Evolutionary conservation across 2,888 invertebrate genomes (phyloP), one percentile per base, ranked within the genome.

Genomic region (Ichneumoninae sp.): DNA sequence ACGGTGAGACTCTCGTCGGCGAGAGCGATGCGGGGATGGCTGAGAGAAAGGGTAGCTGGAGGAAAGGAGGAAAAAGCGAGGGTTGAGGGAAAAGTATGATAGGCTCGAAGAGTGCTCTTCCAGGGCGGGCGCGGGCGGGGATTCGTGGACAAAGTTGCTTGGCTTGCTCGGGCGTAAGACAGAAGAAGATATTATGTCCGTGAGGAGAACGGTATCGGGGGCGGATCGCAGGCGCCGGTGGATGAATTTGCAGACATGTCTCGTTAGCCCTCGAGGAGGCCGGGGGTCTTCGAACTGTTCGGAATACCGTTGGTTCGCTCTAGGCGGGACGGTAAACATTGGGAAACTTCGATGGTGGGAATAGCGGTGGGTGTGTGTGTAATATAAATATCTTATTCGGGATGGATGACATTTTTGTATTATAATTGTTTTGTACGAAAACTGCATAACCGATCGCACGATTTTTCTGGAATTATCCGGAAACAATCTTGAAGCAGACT

Each of bases 211-310:
- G 13, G 4, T 10, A 57, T 57, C 10, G 57, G 26, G 60, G 57
- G 13, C 10, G 22, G 16, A 44, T 22, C 19, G 70, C 8, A 30
- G 62, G 36, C 33, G 50, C 10, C 30, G 33, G 70, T 52, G 13
- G 70, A 50, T 36, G 52, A 50, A 52, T 70, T 44, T 47, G 44
- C 72, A 66, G 80, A 81, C 76, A 33, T 68, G 81, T 81, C 81
- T 81, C 76, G 76, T 81, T 81, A 81, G 76, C 72, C 36, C 19
- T 76, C 76, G 44, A 40, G 77, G 52, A 70, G 70, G 19, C 54
- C 36, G 19, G 30, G 52, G 52, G 47, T 36, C 52, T 4, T n/a
- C 70, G 33, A 50, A 22, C 36, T 33, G 16, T 5, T 30, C 10
- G 44, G 44, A 16, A 4, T 47, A 13, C 2, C 22, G 16, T n/a